Evolutionary conservation across 2,888 invertebrate genomes (phyloP).

Genomic region (Drosophila seclusa): DNA sequence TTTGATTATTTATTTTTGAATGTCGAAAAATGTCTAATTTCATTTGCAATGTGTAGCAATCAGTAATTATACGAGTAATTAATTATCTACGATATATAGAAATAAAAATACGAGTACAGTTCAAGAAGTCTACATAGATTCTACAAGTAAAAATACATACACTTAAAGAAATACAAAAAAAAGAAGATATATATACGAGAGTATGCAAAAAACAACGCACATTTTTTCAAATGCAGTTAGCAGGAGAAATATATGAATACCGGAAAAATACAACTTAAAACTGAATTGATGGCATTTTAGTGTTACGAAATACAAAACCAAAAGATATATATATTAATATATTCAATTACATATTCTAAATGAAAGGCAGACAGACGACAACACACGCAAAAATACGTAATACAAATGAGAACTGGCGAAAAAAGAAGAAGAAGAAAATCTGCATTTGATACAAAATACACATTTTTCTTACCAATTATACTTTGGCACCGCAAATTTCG

Average conservation of each 20-base stretch:
- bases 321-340: conserved; percentile 37
- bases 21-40: conserved; percentile 40
- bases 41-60: conserved; percentile 75
- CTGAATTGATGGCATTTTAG: conserved; percentile 77
- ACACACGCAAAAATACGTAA: conserved; percentile 57
- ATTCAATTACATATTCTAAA: conserved; percentile 59
- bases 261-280: conserved; percentile 55
- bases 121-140: conserved; percentile 49
- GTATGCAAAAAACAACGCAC: conserved; percentile 62
- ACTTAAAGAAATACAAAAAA: conserved; percentile 24
- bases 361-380: conserved; percentile 28
- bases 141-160: conserved; percentile 38
- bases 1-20: conserved; percentile 29
- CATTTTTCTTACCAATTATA: conserved; percentile 1
- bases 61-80: conserved; percentile 56
- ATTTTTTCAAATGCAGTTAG: conserved; percentile 50
- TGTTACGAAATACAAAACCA: conserved; percentile 37
- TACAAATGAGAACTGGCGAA: conserved; percentile 18
- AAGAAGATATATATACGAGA: conserved; percentile 26
- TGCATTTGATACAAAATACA: conserved; percentile 6
- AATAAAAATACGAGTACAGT: conserved; percentile 39
- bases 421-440: background rate
- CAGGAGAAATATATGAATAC: conserved; percentile 11
- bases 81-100: conserved; percentile 53
- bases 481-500: conserved; percentile 5